Conservation (phyloP, 2,888 invertebrate species). For the Macaria liturata region DNA sequence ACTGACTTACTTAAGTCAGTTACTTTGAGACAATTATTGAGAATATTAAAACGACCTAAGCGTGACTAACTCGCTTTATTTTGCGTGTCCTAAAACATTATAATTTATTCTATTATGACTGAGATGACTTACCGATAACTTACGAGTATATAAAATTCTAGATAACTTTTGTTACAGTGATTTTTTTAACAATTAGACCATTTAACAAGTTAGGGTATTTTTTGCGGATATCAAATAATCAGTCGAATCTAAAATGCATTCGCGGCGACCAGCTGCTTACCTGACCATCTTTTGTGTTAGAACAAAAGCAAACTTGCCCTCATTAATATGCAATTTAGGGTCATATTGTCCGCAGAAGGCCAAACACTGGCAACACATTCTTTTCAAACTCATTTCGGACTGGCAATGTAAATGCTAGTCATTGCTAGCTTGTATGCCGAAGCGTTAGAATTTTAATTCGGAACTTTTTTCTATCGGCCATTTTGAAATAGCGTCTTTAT, state of each 20-base stretch:
- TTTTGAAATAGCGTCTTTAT: background rate
- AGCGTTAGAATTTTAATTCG: background rate
- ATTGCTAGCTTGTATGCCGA: background rate
- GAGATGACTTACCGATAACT: too few relatives aligned
- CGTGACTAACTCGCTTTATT: too few relatives aligned
- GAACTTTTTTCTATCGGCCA: background rate
- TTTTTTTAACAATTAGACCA: too few relatives aligned
- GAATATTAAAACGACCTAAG: too few relatives aligned
- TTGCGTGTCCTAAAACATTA: too few relatives aligned
- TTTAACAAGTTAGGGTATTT: too few relatives aligned
- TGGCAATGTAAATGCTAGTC: too few relatives aligned
- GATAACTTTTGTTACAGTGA: too few relatives aligned
- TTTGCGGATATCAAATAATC: slow-evolving; percentile 25
- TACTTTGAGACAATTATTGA: too few relatives aligned
- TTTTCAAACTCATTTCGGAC: slow-evolving; percentile 16
- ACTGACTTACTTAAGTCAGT: too few relatives aligned
- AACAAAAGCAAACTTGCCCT: slow-evolving; percentile 26
- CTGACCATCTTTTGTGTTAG: slow-evolving; percentile 31
- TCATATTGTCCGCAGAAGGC: slow-evolving; percentile 22
- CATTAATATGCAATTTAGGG: slow-evolving; percentile 19
- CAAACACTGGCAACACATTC: slow-evolving; percentile 16
- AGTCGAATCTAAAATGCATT: slow-evolving; percentile 19
- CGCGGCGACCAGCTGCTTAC: slow-evolving; percentile 30
- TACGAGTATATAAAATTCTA: too few relatives aligned
- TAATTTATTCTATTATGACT: too few relatives aligned